Base-by-base conservation (phyloP, 2,113 vertebrate genomes). In the Anser brachyrhynchus region DNA sequence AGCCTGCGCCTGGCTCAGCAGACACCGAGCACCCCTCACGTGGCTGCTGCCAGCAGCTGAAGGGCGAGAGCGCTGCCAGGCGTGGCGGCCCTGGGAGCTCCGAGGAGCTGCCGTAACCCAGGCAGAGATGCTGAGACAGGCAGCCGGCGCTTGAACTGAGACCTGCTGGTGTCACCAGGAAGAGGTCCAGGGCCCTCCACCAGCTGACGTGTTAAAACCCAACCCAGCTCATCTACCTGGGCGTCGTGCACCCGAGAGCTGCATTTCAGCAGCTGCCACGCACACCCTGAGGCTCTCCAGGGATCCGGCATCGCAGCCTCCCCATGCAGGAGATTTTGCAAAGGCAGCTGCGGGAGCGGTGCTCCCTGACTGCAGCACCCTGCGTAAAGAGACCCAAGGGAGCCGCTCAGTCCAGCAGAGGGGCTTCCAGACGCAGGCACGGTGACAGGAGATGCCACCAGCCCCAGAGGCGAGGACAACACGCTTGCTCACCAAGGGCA, bases 71-170 rank as follows among this genome's bases (percentile, higher is more conserved):
- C 44, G 28, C 29, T 54, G 49, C 82, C 28, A 6, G 20, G 35
- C 22, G 1, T 6, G 1, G 80, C 65, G 7, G 11, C 78, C 8
- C 13, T 2, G 15, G 17, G 16, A 44, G 21, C 62, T 18, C 21
- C 3, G 51, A n/a, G 41, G 49, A 23, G 29, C n/a, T 2, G 1
- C 75, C 15, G 49, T 10, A 5, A 39, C 46, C 33, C 1, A 0
- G 21, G 28, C 33, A 37, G 57, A 16, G 44, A 25, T n/a, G 51
- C 57, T 49, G 61, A 46, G 23, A 19, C 5, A 10, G 13, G 54
- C 26, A 33, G 62, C 43, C 11, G 28, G 41, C 52, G 23, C 46
- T 11, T 20, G 16, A 55, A 46, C 49, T 6, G 8, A 61, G 44
- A 26, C 8, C 43, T 13, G 31, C 21, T 12, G 35, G 74, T 52